Conservation (phyloP, 2,797 vertebrate genomes). For the Rhinichthys osculus region DNA sequence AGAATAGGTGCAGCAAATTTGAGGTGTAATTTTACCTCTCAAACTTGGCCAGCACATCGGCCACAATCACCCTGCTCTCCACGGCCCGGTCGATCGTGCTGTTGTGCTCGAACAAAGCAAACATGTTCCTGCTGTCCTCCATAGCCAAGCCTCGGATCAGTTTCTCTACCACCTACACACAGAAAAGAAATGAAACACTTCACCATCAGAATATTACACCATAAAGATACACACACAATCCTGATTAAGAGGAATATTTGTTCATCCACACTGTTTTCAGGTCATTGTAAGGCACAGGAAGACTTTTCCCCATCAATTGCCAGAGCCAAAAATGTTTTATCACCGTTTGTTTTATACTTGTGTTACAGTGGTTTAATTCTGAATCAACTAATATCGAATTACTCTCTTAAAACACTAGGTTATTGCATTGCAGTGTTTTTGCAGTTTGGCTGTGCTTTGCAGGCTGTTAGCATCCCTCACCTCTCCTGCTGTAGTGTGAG, state of each 20-base stretch:
- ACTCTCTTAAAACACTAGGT: background rate
- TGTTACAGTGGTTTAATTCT: background rate
- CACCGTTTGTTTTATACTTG: background rate
- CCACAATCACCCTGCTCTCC: conserved; percentile 89
- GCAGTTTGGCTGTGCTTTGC: background rate
- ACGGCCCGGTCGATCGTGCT: conserved; percentile 84
- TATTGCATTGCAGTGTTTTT: background rate
- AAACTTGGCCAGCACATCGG: conserved; percentile 92
- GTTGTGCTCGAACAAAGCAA: conserved; percentile 90
- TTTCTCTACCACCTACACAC: conserved; percentile 90
- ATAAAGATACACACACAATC: background rate
- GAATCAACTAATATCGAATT: background rate
- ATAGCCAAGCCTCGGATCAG: conserved; percentile 90
- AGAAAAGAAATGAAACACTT: conserved; percentile 28
- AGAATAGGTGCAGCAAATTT: background rate
- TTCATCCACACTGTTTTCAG: background rate
- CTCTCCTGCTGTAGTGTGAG: conserved; percentile 93
- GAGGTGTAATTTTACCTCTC: conserved; percentile 79
- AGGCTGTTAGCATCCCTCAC: conserved; percentile 64
- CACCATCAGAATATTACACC: background rate
- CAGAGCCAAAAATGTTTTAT: background rate
- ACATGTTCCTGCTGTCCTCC: conserved; percentile 95
- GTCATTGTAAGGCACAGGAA: background rate
- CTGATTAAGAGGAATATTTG: background rate
- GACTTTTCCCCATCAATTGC: background rate